Evolutionary conservation across 2,888 invertebrate genomes (phyloP), one percentile per base, ranked within the genome.

Genomic region (Tetropium fuscum): DNA sequence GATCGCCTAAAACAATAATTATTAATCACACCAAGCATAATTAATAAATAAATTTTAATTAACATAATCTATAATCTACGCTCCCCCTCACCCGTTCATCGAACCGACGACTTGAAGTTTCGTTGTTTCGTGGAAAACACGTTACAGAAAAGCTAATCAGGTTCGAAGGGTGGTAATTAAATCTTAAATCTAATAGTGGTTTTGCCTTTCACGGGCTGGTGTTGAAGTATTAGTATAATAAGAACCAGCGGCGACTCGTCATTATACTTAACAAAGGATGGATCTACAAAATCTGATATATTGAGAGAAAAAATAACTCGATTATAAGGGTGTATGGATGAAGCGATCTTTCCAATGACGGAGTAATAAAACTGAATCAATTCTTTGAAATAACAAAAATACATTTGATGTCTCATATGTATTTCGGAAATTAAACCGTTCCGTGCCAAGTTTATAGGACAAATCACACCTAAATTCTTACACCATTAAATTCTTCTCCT

Each of bases 131-230:
- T 55, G 55, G 53, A 56, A 58, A 64, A 64, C 53, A 61, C 64
- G 60, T 58, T 56, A 61, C 49, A 60, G 60, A 63, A 66, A 64
- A 68, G 63, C 71, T 70, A 72, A 72, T 70, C 69, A 66, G 61
- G 65, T 68, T 71, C 66, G 70, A 71, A 71, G 68, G 72, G 69
- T 64, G 66, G 68, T 70, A 72, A 73, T 72, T 72, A 71, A 71
- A 70, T 70, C 66, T 56, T 58, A 69, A 70, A 73, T 72, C 67
- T 73, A 71, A 72, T 73, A 73, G 68, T 68, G 63, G 69, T 64
- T 63, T 49, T 30, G 58, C 40, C 55, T 64, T 57, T 57, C 63
- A 51, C 59, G 49, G 55, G 59, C 53, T 57, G 53, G 58, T 58
- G 53, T 58, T 58, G 62, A 55, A 62, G 58, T 62, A 58, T 53